Base-by-base conservation (phyloP, 37 sponge, comb jelly and placozoan genomes). In the Spongia lamella region DNA sequence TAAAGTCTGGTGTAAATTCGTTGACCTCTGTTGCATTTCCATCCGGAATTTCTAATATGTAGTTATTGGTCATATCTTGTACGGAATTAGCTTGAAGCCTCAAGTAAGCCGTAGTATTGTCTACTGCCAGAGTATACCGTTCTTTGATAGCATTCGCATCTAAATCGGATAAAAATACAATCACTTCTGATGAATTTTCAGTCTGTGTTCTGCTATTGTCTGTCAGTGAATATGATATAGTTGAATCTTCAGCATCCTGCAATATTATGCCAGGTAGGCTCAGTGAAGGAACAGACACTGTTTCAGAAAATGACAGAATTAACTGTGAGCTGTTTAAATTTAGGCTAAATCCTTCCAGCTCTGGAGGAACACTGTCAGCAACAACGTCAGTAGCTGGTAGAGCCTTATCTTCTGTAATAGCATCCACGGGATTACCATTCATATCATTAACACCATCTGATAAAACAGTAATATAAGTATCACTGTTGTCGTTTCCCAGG, bases 101-200 rank as follows among this genome's bases (percentile, higher is more conserved):
- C 6, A 93, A 22, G 47, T 61, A 93, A 16, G 93, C 78, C 36
- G 84, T 75, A 21, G 51, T 61, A 17, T 17, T 26, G 3, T 33
- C 77, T 2, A 86, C 89, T 33, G 86, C 93, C 35, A 93, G 66
- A 6, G 38, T 58, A 30, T 65, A 75, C 2, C 24, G 56, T 51
- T 84, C 86, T 67, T 89, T 89, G 52, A 93, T 72, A 7, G 60
- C 47, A 49, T 93, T 61, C 4, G 40, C 67, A 68, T 88, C 93
- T 6, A 22, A 36, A 25, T 63, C 67, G 52, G 72, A 77, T 14
- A 90, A 30, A 17, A 2, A 24, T 16, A 90, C 82, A 20, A 66
- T 62, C 21, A 90, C 74, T 1, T 85, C 30, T 25, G 86, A 74
- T 17, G 83, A 82, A 52, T 90, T 82, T 1, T 76, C 81, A 0